phyloP scores from a whole-genome alignment of 2,888 invertebrate species.

The Drosophila rellima region DNA sequence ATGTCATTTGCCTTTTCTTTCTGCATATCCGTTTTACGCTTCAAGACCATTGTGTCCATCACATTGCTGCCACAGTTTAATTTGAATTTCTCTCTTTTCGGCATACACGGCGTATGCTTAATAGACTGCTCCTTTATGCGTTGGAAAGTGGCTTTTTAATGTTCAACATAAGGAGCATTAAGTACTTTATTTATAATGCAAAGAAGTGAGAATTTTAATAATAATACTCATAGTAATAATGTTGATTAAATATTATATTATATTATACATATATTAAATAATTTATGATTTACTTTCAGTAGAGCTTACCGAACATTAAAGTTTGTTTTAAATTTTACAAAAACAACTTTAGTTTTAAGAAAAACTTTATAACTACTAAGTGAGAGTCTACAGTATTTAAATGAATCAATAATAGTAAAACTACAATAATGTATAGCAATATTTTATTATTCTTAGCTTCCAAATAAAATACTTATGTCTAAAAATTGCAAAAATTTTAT shows the following conservation, averaged over 20 bases:
- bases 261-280: too few relatives aligned
- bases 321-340: too few relatives aligned
- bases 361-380: too few relatives aligned
- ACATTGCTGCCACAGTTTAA: background rate
- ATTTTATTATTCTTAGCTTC: too few relatives aligned
- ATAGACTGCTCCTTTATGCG: slow-evolving; percentile 4
- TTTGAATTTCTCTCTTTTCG: slow-evolving; percentile 2
- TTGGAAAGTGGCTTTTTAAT: background rate
- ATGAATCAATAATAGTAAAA: too few relatives aligned
- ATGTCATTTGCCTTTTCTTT: slow-evolving; percentile 32
- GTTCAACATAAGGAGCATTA: background rate
- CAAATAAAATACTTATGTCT: too few relatives aligned
- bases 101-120: slow-evolving; percentile 12
- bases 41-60: slow-evolving; percentile 10
- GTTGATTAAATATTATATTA: too few relatives aligned
- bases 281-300: too few relatives aligned
- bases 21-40: slow-evolving; percentile 7
- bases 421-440: too few relatives aligned
- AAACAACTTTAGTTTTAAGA: too few relatives aligned
- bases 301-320: too few relatives aligned
- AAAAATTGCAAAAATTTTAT: background rate
- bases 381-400: too few relatives aligned
- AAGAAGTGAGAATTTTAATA: background rate
- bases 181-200: background rate
- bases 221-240: background rate